Conservation (phyloP, 2,888 invertebrate species). For the Siphlonurus alternatus region DNA sequence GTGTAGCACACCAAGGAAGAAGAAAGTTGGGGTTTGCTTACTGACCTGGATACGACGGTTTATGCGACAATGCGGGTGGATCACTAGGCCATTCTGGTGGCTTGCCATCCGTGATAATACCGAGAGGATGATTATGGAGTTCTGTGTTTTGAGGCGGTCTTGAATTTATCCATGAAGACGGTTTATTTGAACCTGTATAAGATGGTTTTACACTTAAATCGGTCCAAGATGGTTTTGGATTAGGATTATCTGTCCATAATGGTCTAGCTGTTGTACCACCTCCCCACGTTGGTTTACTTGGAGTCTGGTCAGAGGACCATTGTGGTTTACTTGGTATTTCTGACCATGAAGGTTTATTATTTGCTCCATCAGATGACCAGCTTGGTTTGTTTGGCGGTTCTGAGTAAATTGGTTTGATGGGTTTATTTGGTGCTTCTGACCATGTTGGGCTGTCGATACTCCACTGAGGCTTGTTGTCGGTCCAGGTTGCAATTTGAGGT, state of each 20-base stretch:
- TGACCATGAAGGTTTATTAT: slow-evolving; percentile 1
- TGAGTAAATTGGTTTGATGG: too few species aligned
- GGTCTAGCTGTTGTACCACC: background rate
- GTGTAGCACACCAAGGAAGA: too few species aligned
- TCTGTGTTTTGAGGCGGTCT: background rate
- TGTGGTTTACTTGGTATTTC: background rate
- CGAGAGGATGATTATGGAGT: slow-evolving; percentile 18
- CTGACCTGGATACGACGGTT: background rate
- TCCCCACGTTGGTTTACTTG: background rate
- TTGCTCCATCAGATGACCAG: background rate
- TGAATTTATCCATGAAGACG: slow-evolving; percentile 1
- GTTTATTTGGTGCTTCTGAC: too few species aligned
- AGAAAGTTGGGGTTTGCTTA: slow-evolving; percentile 11
- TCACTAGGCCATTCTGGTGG: slow-evolving; percentile 25
- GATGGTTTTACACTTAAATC: background rate
- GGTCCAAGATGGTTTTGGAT: background rate
- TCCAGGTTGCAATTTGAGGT: background rate
- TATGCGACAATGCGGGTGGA: background rate
- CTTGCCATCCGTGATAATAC: slow-evolving; percentile 36
- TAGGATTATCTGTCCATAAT: background rate
- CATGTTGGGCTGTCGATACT: too few species aligned
- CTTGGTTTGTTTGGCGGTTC: background rate
- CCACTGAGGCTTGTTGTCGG: background rate
- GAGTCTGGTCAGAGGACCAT: background rate
- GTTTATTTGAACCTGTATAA: slow-evolving; percentile 1